phyloP scores from a whole-genome alignment of 2,113 vertebrate species.

The Lagopus leucura region DNA sequence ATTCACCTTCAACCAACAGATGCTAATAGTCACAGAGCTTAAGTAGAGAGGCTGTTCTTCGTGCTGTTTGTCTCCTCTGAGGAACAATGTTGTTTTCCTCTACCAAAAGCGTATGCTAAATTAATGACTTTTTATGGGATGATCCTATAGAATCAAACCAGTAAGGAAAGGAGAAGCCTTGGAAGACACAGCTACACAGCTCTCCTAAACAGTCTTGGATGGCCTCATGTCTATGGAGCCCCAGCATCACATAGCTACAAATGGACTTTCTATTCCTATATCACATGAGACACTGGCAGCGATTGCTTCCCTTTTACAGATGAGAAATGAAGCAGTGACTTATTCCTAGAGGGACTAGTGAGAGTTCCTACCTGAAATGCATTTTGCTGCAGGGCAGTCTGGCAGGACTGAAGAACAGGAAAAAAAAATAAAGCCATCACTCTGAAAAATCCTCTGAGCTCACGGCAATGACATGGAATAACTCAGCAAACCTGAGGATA shows the following conservation, averaged over 20 bases:
- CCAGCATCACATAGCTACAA: background rate
- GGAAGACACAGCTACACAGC: background rate
- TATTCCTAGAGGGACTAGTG: slow-evolving; percentile 22
- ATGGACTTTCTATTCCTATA: background rate
- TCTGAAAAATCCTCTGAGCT: slow-evolving; percentile 18
- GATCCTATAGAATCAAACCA: background rate
- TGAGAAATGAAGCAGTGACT: slow-evolving; percentile 25
- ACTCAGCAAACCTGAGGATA: background rate
- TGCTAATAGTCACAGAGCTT: background rate
- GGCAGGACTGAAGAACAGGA: background rate
- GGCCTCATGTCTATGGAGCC: background rate
- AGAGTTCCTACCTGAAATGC: slow-evolving; percentile 20
- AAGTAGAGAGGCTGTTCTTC: background rate
- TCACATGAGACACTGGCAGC: background rate
- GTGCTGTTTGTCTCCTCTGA: background rate
- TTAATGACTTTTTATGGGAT: background rate
- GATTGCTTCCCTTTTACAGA: background rate
- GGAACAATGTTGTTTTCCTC: background rate
- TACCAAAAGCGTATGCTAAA: background rate
- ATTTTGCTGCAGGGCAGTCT: slow-evolving; percentile 29
- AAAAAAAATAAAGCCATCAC: slow-evolving; percentile 17
- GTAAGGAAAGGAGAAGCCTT: background rate
- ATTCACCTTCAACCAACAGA: background rate
- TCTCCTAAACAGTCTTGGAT: background rate
- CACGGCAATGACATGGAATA: background rate